Percentiles rank a stretch among this genome's conserved stretches.
phyloP scores from a whole-genome alignment of 2,797 vertebrate species.

The Acanthurus tractus region DNA sequence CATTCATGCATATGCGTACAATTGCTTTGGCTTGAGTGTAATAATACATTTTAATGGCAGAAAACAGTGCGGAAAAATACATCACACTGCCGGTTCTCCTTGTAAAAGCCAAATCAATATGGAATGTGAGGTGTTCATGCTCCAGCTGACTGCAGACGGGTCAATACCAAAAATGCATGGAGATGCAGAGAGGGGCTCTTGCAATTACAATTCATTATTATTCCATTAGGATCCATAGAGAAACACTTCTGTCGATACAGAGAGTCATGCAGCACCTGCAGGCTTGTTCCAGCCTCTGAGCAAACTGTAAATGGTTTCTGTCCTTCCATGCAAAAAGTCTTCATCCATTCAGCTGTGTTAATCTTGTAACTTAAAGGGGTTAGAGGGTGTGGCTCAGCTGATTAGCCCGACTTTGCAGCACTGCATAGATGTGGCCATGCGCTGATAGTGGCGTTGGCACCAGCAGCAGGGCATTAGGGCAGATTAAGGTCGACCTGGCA shows the following conservation, averaged over 20 bases:
- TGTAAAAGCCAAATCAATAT: slow-evolving; percentile 64
- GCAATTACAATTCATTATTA: slow-evolving; percentile 73
- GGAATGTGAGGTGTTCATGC: slow-evolving; percentile 61
- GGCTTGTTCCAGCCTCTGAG: slow-evolving; percentile 5
- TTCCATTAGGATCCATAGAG: slow-evolving; percentile 65
- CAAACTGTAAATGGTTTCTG: slow-evolving; percentile 34
- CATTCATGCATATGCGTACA: slow-evolving; percentile 14
- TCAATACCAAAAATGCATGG: slow-evolving; percentile 65
- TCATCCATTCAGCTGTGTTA: slow-evolving; percentile 52
- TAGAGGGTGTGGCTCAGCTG: slow-evolving; percentile 62
- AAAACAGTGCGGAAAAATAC: slow-evolving; percentile 37
- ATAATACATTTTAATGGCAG: slow-evolving; percentile 51
- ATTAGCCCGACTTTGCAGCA: slow-evolving; percentile 64
- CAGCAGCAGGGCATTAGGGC: slow-evolving; percentile 66
- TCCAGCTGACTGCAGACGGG: slow-evolving; percentile 60
- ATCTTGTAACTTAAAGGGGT: slow-evolving; percentile 68
- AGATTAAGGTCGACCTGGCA: slow-evolving; percentile 71
- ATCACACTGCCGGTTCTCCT: slow-evolving; percentile 25
- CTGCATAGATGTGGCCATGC: slow-evolving; percentile 38
- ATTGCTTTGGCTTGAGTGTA: slow-evolving; percentile 8
- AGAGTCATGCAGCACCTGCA: slow-evolving; percentile 17
- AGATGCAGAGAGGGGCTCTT: slow-evolving; percentile 50
- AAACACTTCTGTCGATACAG: slow-evolving; percentile 38
- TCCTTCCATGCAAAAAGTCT: slow-evolving; percentile 28
- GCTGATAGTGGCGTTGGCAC: slow-evolving; percentile 52